Conservation (phyloP, 2,113 vertebrate genomes). For the Esox niger region DNA sequence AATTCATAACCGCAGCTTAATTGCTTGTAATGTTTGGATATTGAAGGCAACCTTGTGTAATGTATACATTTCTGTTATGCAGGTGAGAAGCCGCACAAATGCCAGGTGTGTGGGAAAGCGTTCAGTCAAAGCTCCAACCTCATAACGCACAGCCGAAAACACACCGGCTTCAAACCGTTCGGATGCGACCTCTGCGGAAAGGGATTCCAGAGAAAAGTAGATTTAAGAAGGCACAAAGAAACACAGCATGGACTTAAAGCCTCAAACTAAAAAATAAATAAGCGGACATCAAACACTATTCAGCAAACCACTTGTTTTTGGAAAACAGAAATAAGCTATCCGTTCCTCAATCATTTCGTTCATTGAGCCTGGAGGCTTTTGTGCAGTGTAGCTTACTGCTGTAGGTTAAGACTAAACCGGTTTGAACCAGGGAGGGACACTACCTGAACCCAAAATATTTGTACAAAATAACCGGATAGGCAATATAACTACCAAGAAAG, state of each 20-base stretch:
- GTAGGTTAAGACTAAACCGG: neutral
- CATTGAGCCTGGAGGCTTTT: neutral
- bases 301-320: constrained; percentile 4
- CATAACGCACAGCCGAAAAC: constrained; percentile 97
- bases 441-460: constrained; percentile 54
- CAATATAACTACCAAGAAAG: constrained; percentile 29
- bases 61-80: constrained; percentile 27
- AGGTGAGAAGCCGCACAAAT: constrained; percentile 99
- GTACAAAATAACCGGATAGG: constrained; percentile 43
- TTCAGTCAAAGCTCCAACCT: constrained; percentile 99
- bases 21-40: too few species aligned
- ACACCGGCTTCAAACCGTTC: constrained; percentile 98
- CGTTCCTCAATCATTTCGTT: neutral
- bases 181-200: constrained; percentile 95
- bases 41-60: neutral
- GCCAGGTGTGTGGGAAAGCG: constrained; percentile 98
- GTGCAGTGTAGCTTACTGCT: too few species aligned
- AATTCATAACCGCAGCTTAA: too few species aligned
- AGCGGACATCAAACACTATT: constrained; percentile 18
- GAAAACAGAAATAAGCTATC: constrained; percentile 50
- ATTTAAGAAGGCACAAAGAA: constrained; percentile 93
- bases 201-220: constrained; percentile 97
- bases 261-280: neutral
- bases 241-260: constrained; percentile 82
- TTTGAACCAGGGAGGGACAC: constrained; percentile 2